A percentile compares a stretch with the other conserved stretches of the same genome.
These are phyloP conservation scores for Crossocerus cetratus DNA, from an alignment of 2,888 invertebrate genomes.

Conservation along the genomic window DNA sequence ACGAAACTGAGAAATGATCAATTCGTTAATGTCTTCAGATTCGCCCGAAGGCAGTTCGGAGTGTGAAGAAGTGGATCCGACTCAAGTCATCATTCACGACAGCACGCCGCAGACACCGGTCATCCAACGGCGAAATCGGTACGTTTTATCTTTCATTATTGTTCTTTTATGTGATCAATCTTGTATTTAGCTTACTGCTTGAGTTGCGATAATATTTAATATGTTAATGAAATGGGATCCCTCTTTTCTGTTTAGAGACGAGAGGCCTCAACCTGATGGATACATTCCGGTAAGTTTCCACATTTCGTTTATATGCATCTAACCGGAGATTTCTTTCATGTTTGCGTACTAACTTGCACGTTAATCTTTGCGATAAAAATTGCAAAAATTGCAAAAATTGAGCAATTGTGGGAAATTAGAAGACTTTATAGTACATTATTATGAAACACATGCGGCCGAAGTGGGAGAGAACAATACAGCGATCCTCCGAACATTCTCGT, in stretches of 20 bases:
- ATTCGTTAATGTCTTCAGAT: constrained; percentile 45
- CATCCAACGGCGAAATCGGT: constrained; percentile 79
- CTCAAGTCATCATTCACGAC: constrained; percentile 88
- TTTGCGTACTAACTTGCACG: too few species aligned
- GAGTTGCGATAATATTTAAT: background rate
- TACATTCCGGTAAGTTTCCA: constrained; percentile 74
- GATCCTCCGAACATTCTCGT: constrained; percentile 14
- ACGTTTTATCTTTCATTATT: constrained; percentile 45
- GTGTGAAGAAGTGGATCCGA: constrained; percentile 86
- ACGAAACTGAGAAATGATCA: background rate
- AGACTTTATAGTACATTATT: too few species aligned
- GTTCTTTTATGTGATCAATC: background rate
- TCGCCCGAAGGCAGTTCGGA: constrained; percentile 70
- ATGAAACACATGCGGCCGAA: too few species aligned
- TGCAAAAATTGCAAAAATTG: too few species aligned
- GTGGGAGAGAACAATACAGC: background rate
- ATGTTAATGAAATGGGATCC: background rate
- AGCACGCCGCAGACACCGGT: constrained; percentile 85
- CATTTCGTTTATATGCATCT: too few species aligned
- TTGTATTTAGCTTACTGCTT: constrained; percentile 15
- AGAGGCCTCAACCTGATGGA: constrained; percentile 74
- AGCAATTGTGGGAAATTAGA: too few species aligned
- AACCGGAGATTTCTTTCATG: too few species aligned
- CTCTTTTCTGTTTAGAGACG: constrained; percentile 66
- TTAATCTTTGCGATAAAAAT: too few species aligned